A percentile compares a stretch with the other conserved stretches of the same genome.
These are phyloP conservation scores for Eriocheir sinensis DNA, from an alignment of 1,140 invertebrate species.

Conservation along the genomic window DNA sequence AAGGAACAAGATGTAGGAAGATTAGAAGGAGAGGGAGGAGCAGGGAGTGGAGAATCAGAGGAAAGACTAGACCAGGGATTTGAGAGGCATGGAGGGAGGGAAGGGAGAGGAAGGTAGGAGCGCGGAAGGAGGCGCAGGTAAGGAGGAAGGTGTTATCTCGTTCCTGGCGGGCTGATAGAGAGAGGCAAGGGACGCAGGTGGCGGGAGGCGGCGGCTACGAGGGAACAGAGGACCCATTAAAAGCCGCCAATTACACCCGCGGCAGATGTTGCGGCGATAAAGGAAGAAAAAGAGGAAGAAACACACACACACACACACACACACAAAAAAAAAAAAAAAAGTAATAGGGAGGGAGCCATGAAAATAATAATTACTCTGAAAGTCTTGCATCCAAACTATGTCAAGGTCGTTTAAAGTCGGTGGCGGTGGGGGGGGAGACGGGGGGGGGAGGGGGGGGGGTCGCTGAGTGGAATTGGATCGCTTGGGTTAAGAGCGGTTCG, in stretches of 20 bases:
- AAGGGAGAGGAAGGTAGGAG: too few species aligned
- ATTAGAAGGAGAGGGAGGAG: not conserved
- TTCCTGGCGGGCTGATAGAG: not conserved
- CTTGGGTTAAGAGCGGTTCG: not conserved
- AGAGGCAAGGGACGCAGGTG: not conserved
- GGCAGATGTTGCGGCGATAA: not conserved
- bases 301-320: too few species aligned
- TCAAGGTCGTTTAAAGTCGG: not conserved
- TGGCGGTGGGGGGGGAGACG: not conserved
- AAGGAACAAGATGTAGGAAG: too few species aligned
- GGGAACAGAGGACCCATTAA: constrained; percentile 9
- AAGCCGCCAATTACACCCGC: not conserved
- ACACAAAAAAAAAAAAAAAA: too few species aligned
- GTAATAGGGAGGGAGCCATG: too few species aligned
- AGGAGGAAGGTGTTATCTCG: not conserved
- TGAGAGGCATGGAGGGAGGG: too few species aligned
- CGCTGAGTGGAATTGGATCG: not conserved
- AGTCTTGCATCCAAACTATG: not conserved
- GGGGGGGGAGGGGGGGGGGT: not conserved
- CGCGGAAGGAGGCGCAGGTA: too few species aligned
- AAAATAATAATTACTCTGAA: not conserved
- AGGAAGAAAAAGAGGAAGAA: not conserved
- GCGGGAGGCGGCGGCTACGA: not conserved
- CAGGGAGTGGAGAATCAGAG: too few species aligned
- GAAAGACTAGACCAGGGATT: not conserved